Evolutionary conservation across 2,797 vertebrate species (phyloP).

Genomic region (Tenualosa thibaudeaui): DNA sequence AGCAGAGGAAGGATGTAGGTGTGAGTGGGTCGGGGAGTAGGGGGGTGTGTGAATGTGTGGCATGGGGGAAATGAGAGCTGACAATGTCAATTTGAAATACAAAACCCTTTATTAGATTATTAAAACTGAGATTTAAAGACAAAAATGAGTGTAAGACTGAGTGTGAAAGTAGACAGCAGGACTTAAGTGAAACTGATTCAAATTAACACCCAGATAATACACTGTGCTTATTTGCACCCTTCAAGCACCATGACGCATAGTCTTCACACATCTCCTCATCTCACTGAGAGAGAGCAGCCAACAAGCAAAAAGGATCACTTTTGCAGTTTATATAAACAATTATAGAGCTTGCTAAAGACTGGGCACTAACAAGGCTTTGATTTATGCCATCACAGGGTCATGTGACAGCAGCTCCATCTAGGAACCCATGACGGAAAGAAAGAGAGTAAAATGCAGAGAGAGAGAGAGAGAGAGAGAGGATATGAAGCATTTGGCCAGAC

Average conservation of each 20-base stretch:
- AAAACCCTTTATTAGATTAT: neutral
- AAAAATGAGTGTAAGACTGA: neutral
- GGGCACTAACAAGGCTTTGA: neutral
- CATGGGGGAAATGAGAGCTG: no score
- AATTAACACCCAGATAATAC: neutral
- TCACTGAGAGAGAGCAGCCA: neutral
- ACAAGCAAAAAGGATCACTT: neutral
- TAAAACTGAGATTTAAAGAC: neutral
- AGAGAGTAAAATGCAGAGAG: conserved; percentile 13
- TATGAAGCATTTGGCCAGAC: conserved; percentile 57
- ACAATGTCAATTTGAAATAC: neutral
- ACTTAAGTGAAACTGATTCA: neutral
- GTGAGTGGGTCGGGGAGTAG: neutral
- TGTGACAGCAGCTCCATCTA: conserved; percentile 31
- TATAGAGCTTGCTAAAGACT: neutral
- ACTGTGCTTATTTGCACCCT: neutral
- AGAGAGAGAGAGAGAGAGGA: conserved; percentile 31
- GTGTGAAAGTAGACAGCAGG: neutral
- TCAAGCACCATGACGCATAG: neutral
- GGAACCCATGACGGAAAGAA: neutral
- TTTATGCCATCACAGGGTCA: neutral
- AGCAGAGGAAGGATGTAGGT: neutral
- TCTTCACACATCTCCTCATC: neutral
- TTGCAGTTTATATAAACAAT: neutral
- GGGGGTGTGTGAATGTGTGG: neutral